Evolutionary conservation across 1,140 invertebrate genomes (phyloP), one percentile per base, ranked within the genome.

Genomic region (Drosophila melanica): DNA sequence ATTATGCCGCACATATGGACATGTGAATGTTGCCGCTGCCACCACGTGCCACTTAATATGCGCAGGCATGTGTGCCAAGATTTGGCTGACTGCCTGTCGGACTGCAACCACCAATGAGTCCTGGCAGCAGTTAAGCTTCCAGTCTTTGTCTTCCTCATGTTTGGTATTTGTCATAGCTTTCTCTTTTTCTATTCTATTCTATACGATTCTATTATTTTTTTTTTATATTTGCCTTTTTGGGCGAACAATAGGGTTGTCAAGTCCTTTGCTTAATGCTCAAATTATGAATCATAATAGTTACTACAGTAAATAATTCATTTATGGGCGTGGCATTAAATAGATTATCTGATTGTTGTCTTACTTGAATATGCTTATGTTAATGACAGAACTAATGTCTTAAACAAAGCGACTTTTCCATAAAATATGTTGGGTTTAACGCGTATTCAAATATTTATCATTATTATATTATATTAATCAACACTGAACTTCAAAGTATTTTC

Each of bases 1-100:
- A 86, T 86, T 86, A 86, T 86, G 82, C 84, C 82, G 82, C 82
- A 86, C 82, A 86, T 86, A 86, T 86, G 82, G 84, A 68, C 71
- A 77, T 72, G 82, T 16, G 18, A 30, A 14, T 11, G 44, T 72
- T 73, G 58, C 64, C 60, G 47, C 44, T 47, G 58, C 37, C 8
- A 48, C 76, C 77, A 77, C 58, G 65, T 70, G 55, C 84, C 80
- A 89, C 84, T 89, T 89, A 87, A 87, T 89, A 89, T 89, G 84
- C 84, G 79, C 79, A 77, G 77, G 79, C 82, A 86, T 86, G 82
- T 86, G 82, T 86, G 84, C 82, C 79, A 84, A 79, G 79, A 79
- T 70, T 89, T 89, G 77, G 75, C 71, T 68, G 50, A 42, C 63
- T 66, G 50, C 63, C 70, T 50, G 55, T 3, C 33, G 1, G 16